Evolutionary conservation across 2,888 invertebrate genomes (phyloP).

Genomic region (Notodonta ziczac): DNA sequence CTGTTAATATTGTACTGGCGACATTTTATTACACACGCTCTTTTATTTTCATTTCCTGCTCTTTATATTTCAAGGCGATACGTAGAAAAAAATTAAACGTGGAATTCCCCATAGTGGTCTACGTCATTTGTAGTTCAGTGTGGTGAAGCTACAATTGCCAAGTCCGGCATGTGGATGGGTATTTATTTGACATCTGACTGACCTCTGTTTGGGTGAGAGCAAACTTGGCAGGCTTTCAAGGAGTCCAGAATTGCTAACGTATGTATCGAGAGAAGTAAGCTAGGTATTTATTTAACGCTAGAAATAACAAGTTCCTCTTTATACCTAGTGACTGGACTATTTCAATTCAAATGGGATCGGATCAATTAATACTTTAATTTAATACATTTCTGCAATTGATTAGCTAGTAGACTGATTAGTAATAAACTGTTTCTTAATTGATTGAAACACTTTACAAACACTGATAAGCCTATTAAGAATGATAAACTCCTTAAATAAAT

Average conservation of each 20-base stretch:
- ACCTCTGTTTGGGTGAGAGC: too few relatives aligned
- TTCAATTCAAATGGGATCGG: background rate
- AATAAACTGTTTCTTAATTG: too few relatives aligned
- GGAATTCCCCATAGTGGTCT: background rate
- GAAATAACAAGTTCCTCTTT: too few relatives aligned
- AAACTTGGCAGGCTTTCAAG: too few relatives aligned
- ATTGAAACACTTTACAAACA: background rate
- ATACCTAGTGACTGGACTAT: too few relatives aligned
- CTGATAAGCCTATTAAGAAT: background rate
- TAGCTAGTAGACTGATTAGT: background rate
- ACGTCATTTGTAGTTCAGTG: background rate
- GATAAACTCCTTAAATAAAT: background rate
- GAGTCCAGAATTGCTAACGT: too few relatives aligned
- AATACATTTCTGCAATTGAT: background rate
- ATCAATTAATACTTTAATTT: background rate
- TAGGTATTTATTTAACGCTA: too few relatives aligned
- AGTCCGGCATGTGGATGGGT: background rate
- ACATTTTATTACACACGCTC: conserved; percentile 1
- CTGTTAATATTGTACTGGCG: background rate
- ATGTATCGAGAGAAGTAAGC: too few relatives aligned
- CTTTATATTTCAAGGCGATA: conserved; percentile 18
- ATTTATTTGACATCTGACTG: too few relatives aligned
- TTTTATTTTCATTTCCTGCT: conserved; percentile 18
- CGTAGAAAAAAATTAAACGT: background rate
- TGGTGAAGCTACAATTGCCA: background rate